Conservation (phyloP, 2,113 vertebrate genomes). For the Eolophus roseicapilla region DNA sequence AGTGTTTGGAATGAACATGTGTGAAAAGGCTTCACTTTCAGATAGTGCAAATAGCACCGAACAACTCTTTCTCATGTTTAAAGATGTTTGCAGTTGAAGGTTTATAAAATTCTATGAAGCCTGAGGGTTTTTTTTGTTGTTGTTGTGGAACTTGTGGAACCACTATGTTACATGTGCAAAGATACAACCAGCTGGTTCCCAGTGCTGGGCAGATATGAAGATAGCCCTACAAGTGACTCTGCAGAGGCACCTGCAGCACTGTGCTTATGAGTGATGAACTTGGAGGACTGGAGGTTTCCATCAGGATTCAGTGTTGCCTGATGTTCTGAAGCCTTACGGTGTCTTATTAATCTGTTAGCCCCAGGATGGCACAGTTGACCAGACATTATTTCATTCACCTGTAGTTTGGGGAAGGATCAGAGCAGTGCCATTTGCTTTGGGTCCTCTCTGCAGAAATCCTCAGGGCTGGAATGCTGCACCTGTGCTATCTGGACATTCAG, state of each 20-base stretch:
- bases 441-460: neutral
- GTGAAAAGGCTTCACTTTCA: neutral
- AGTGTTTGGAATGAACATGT: neutral
- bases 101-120: neutral
- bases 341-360: neutral
- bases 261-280: neutral
- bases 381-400: neutral
- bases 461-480: neutral
- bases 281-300: neutral
- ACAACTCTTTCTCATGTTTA: neutral
- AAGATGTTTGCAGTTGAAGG: neutral
- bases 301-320: neutral
- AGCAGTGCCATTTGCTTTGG: neutral
- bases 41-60: neutral
- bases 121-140: neutral
- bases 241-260: neutral
- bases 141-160: neutral
- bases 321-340: neutral
- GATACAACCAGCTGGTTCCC: neutral
- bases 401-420: neutral
- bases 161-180: neutral
- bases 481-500: neutral
- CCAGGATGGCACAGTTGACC: neutral
- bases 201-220: neutral
- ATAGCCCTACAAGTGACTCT: neutral